Evolutionary conservation across 1,140 invertebrate genomes (phyloP), one percentile per base, ranked within the genome.

Genomic region (Drosophila virilis): DNA sequence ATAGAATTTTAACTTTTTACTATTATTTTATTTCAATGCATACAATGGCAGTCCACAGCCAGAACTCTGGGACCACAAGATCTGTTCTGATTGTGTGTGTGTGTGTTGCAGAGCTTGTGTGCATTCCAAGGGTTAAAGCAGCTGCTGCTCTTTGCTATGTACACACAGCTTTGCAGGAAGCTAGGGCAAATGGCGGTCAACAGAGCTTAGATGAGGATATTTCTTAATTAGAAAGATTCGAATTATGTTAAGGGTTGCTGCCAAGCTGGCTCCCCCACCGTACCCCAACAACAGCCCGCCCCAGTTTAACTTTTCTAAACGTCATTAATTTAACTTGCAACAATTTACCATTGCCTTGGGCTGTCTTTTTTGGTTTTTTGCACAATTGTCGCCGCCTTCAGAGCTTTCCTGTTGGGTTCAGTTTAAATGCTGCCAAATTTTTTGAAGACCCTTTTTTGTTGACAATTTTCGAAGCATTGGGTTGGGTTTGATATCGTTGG

Each of bases 1-100:
- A 91, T 90, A 90, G 88, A 91, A 90, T 90, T 90, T 90, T 90
- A 91, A 91, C 88, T 90, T 91, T 90, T 90, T 91, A 91, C 82
- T 91, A 86, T 90, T 90, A 90, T 90, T 90, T 90, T 89, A 89
- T 89, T 89, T 89, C 65, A 90, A 89, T 78, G 84, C 77, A 84
- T 66, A 89, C 84, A 89, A 83, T 72, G 73, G 72, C 75, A 65
- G 76, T 52, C 52, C 58, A 57, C 38, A 48, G 43, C 5, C 33
- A 22, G 68, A 33, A 54, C 65, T 52, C 51, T 61, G 64, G 22
- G 73, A 76, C 71, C 84, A 66, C 73, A 79, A 89, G 78, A 85
- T 74, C 48, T 61, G 57, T 54, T 17, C 45, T 54, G 61, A 50
- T 45, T 52, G 68, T 43, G 52, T 45, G 7, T 37, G 33, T 40